These are phyloP conservation scores for Chelon auratus DNA, from an alignment of 2,797 vertebrate genomes.

Conservation along the genomic window DNA sequence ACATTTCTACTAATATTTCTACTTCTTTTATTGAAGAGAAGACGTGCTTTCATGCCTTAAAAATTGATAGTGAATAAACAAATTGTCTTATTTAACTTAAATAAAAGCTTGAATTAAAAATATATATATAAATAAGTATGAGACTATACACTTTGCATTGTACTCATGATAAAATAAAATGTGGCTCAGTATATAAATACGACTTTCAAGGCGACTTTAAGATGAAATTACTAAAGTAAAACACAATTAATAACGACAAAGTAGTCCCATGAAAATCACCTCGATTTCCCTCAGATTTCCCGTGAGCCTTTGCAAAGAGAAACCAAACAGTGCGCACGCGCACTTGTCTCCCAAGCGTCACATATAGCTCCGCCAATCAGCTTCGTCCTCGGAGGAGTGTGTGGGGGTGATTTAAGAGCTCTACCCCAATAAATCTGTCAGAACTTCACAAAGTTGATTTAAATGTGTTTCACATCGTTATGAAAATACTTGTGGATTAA, in stretches of 20 bases:
- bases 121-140: too few species aligned
- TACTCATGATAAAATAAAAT: neutral
- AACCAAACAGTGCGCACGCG: slow-evolving; percentile 62
- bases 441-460: slow-evolving; percentile 84
- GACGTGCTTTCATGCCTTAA: too few species aligned
- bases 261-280: slow-evolving; percentile 15
- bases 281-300: slow-evolving; percentile 47
- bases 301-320: slow-evolving; percentile 60
- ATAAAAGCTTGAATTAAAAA: neutral
- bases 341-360: slow-evolving; percentile 11
- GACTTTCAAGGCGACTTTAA: neutral
- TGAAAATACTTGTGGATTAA: slow-evolving; percentile 84
- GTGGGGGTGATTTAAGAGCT: slow-evolving; percentile 80
- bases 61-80: neutral
- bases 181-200: neutral
- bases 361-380: slow-evolving; percentile 72
- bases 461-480: slow-evolving; percentile 84
- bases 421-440: slow-evolving; percentile 82
- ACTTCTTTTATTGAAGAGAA: neutral
- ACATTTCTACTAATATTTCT: too few species aligned
- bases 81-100: neutral
- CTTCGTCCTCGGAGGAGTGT: slow-evolving; percentile 40
- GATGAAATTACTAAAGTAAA: neutral
- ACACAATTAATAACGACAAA: neutral
- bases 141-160: neutral